Evolutionary conservation across 2,113 vertebrate species (phyloP).

Genomic region (Microcebus jonahi): DNA sequence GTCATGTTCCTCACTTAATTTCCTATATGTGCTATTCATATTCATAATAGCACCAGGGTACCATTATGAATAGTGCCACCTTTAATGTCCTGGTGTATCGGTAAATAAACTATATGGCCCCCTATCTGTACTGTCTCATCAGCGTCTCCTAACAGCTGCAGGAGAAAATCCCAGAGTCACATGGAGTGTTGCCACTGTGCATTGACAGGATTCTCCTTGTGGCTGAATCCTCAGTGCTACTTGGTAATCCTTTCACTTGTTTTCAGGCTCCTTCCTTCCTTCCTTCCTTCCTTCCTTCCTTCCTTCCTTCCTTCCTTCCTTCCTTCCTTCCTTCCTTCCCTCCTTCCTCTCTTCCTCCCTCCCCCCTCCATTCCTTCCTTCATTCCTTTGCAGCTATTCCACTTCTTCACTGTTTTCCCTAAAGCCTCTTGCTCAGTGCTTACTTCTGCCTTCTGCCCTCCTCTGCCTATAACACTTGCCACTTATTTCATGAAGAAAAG

Average conservation of each 20-base stretch:
- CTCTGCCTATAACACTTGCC: neutral
- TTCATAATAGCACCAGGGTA: too few relatives aligned
- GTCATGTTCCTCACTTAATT: neutral
- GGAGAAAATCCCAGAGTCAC: neutral
- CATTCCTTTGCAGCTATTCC: rapidly evolving
- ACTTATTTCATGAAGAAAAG: constrained; percentile 25
- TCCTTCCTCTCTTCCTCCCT: too few relatives aligned
- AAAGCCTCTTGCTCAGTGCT: neutral
- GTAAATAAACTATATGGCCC: neutral
- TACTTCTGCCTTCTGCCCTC: neutral
- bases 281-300: too few relatives aligned
- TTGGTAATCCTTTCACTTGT: neutral
- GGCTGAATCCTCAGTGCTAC: neutral
- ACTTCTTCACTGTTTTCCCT: neutral
- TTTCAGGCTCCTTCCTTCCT: neutral
- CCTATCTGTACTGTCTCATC: neutral
- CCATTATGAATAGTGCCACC: neutral
- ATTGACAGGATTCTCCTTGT: too few relatives aligned
- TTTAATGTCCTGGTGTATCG: too few relatives aligned
- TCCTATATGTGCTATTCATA: neutral
- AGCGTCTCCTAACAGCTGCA: neutral
- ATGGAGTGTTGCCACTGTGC: neutral
- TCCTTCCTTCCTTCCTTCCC: too few relatives aligned
- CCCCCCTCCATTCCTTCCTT: neutral
- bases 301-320: too few relatives aligned